A percentile compares a stretch with the other conserved stretches of the same genome.
These are phyloP conservation scores for Plectus sambesii DNA, from an alignment of 1,140 invertebrate species.

Conservation along the genomic window DNA sequence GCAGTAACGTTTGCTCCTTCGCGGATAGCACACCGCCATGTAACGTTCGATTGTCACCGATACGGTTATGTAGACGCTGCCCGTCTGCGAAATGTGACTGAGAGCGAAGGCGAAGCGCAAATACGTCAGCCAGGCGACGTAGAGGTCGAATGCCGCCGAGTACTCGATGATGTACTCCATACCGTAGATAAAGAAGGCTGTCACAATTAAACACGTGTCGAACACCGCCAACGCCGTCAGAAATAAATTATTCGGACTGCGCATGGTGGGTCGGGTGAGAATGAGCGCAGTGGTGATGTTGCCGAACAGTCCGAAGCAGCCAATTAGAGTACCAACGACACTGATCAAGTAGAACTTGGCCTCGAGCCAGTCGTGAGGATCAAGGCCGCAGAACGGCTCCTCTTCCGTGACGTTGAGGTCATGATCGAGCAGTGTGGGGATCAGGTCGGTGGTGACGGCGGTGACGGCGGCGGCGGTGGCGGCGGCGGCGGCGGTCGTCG, in stretches of 20 bases:
- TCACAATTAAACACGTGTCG: conserved; percentile 74
- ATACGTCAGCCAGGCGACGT: conserved; percentile 63
- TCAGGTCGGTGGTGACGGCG: too few species aligned
- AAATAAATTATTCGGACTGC: conserved; percentile 81
- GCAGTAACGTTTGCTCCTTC: conserved; percentile 72
- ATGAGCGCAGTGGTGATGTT: conserved; percentile 81
- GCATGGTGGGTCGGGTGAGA: conserved; percentile 71
- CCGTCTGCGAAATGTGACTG: conserved; percentile 71
- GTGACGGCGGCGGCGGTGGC: too few species aligned
- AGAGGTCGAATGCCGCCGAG: conserved; percentile 61
- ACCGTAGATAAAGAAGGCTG: conserved; percentile 72
- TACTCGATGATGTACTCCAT: conserved; percentile 66
- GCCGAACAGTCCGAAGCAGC: conserved; percentile 70
- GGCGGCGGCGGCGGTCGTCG: too few species aligned
- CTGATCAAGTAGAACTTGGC: conserved; percentile 68
- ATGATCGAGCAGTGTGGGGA: too few species aligned
- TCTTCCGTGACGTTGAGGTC: not conserved
- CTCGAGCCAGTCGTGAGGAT: conserved; percentile 27
- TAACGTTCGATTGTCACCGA: conserved; percentile 88
- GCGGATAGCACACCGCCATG: conserved; percentile 85
- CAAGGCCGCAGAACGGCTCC: conserved; percentile 14
- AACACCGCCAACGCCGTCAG: conserved; percentile 76
- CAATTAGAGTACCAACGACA: conserved; percentile 66
- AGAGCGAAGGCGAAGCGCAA: conserved; percentile 72
- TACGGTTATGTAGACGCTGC: conserved; percentile 83